Conservation (phyloP, 2,888 invertebrate species). For the Drosophila prostipennis region DNA sequence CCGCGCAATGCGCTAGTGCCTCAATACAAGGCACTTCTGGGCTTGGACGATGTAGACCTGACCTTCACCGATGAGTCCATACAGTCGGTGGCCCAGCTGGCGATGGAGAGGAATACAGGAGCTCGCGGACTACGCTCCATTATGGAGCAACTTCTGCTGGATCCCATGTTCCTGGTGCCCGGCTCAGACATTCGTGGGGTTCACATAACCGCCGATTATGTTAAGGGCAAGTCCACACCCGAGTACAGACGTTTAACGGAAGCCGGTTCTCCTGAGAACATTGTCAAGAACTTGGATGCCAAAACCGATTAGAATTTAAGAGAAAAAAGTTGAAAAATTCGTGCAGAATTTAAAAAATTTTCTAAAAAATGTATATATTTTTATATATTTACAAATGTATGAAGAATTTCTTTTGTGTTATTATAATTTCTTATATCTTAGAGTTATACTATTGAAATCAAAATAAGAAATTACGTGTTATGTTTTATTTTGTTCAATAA, state of each 20-base stretch:
- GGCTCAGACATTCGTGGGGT: slow-evolving; percentile 96
- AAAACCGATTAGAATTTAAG: slow-evolving; percentile 40
- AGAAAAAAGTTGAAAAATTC: too few relatives aligned
- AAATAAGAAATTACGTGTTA: too few relatives aligned
- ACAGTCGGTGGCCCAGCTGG: slow-evolving; percentile 93
- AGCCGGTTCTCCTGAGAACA: slow-evolving; percentile 39
- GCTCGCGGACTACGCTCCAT: slow-evolving; percentile 98
- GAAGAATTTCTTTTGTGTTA: too few relatives aligned
- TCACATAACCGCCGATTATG: slow-evolving; percentile 94
- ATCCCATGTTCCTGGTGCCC: slow-evolving; percentile 99
- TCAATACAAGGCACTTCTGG: slow-evolving; percentile 97
- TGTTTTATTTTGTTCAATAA: too few relatives aligned
- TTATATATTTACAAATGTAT: too few relatives aligned
- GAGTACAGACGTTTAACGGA: slow-evolving; percentile 72
- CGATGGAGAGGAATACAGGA: slow-evolving; percentile 98
- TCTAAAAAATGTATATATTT: too few relatives aligned
- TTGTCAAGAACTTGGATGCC: slow-evolving; percentile 52
- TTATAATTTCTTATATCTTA: too few relatives aligned
- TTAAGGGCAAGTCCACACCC: slow-evolving; percentile 85
- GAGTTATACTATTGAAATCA: too few relatives aligned
- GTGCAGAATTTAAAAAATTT: too few relatives aligned
- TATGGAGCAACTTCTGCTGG: slow-evolving; percentile 96
- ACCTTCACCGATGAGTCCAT: slow-evolving; percentile 96
- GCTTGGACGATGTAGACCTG: slow-evolving; percentile 97
- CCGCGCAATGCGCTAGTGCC: slow-evolving; percentile 98